Base-by-base conservation (phyloP, 2,113 vertebrate species). In the Forbesichthys papilliferus region DNA sequence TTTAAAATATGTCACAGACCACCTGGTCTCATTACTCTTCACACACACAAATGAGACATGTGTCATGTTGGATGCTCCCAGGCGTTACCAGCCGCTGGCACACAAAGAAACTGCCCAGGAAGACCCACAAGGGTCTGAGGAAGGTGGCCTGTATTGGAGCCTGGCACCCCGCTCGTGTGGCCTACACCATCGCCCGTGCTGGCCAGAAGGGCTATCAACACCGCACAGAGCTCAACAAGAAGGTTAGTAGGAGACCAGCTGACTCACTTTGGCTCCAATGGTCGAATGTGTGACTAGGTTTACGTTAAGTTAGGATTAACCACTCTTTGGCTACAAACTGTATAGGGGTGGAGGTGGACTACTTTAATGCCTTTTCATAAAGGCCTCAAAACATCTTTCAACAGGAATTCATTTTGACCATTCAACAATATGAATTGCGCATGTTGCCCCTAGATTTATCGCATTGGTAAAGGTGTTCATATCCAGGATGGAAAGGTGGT, bases 121-220 rank as follows among this genome's bases (percentile, higher is more conserved):
- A 99, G 90, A 99, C 98, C 74, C 98, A 99, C 84, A 92, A 96
- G 59, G 98, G 98, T 9, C 90, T 99, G 84, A 93, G 98, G 53
- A 98, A 99, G 79, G 98, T 99, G 66, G 97, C 97, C 55, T 99
- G 97, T 57, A 99, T 99, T 0, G 98, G 98, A 0, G 98, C 96
- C 0, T 99, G 98, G 97, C 98, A 99, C 87, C 97, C 98, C 0
- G 94, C 97, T 16, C 95, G 96, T 0, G 96, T 99, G 58, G 91
- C 90, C 6, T 98, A 94, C 90, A 97, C 95, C 0, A 93, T 97
- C 59, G 97, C 96, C 6, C 91, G 97, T 0, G 98, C 96, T 0
- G 96, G 98, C 18, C 98, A 99, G 91, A 99, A 98, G 85, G 97
- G 96, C 3, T 97, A 95, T 76, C 93, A 99, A 86, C 98, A 99